These are phyloP conservation scores for Rhaphigaster nebulosa DNA, from an alignment of 2,888 invertebrate genomes.

Conservation along the genomic window DNA sequence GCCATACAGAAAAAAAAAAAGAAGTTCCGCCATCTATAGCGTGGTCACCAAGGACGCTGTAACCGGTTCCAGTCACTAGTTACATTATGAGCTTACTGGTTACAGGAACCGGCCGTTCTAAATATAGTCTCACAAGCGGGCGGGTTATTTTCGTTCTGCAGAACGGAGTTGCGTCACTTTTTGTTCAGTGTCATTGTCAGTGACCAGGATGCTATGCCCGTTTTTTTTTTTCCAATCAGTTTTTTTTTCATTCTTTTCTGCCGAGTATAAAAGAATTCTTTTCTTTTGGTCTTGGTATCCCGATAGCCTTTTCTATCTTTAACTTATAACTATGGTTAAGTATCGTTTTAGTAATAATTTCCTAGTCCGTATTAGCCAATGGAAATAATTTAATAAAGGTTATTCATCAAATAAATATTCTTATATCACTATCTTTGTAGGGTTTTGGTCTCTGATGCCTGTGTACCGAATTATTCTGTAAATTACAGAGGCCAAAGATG, in stretches of 20 bases:
- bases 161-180: background rate
- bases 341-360: background rate
- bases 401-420: too few relatives aligned
- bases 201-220: background rate
- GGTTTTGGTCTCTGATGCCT: too few relatives aligned
- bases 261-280: background rate
- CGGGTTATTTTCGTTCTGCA: background rate
- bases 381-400: too few relatives aligned
- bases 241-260: background rate
- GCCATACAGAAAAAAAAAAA: background rate
- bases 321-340: background rate
- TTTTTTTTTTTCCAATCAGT: background rate
- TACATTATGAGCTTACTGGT: background rate
- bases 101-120: background rate
- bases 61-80: background rate
- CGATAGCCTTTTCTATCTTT: background rate
- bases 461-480: too few relatives aligned
- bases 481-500: too few relatives aligned
- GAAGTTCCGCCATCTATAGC: background rate
- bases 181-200: conserved; percentile 32
- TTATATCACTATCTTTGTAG: too few relatives aligned
- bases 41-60: background rate
- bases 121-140: background rate
- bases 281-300: background rate
- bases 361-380: too few relatives aligned